Base-by-base conservation (phyloP, 35 echinoderm and acorn worm species). In the Amphiura filiformis region DNA sequence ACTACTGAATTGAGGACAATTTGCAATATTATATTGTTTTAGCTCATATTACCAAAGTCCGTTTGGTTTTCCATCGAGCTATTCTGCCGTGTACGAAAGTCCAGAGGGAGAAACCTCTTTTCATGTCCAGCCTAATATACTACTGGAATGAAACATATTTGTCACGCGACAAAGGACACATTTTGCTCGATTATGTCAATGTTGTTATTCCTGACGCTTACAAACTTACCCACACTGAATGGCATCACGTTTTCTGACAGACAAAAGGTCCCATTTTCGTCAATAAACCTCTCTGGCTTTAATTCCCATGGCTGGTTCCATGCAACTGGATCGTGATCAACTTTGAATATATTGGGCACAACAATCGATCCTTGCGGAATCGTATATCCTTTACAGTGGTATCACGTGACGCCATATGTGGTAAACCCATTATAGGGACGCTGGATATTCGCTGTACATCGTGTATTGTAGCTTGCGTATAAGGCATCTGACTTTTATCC, bases 141-240 rank as follows among this genome's bases (percentile, higher is more conserved):
- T n/a, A n/a, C n/a, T n/a, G n/a, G n/a, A n/a, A n/a, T n/a, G n/a
- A n/a, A n/a, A n/a, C n/a, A n/a, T n/a, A n/a, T n/a, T n/a, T n/a
- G n/a, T n/a, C n/a, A n/a, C n/a, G n/a, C n/a, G n/a, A n/a, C n/a
- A n/a, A n/a, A n/a, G n/a, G n/a, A n/a, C n/a, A n/a, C n/a, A n/a
- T n/a, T n/a, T n/a, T n/a, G n/a, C n/a, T n/a, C n/a, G n/a, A n/a
- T n/a, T n/a, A n/a, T n/a, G n/a, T n/a, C n/a, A n/a, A n/a, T n/a
- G n/a, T 61, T 61, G n/a, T 61, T 13, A 61, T 61, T 41, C 35
- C 35, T 38, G 28, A n/a, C n/a, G n/a, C n/a, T n/a, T n/a, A n/a
- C n/a, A n/a, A n/a, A 78, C 89, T 86, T 64, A 91, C 89, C 89
- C 36, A 91, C 83, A 18, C 82, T 39, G 78, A 91, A 91, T 17